These are phyloP conservation scores for Tipula unca DNA, from an alignment of 2,888 invertebrate genomes.

Conservation along the genomic window DNA sequence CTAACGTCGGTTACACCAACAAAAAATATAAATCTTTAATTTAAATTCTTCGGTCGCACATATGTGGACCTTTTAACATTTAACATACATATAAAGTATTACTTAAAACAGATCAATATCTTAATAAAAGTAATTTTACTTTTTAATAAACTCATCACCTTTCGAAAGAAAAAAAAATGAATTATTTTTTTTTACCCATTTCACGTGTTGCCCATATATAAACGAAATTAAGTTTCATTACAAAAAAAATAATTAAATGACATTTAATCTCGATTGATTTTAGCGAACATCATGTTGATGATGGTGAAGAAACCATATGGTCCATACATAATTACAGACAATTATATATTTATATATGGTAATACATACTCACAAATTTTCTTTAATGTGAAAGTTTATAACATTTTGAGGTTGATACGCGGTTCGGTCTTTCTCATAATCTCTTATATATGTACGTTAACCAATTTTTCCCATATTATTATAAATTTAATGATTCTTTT, in stretches of 20 bases:
- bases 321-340: background rate
- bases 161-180: background rate
- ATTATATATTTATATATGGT: background rate
- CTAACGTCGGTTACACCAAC: no score
- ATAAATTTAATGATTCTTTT: background rate
- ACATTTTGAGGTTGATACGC: background rate
- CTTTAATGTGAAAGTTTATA: slow-evolving; percentile 1
- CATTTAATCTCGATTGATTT: background rate
- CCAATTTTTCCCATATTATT: background rate
- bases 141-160: slow-evolving; percentile 14
- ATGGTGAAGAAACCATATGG: background rate
- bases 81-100: background rate
- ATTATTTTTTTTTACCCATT: background rate
- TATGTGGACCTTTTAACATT: background rate
- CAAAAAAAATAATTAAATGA: background rate
- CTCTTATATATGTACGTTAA: background rate
- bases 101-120: background rate
- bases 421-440: background rate
- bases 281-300: background rate
- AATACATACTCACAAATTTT: background rate
- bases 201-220: background rate
- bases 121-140: background rate
- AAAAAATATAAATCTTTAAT: background rate
- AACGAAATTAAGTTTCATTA: background rate
- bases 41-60: background rate